These are phyloP conservation scores for Macropodus opercularis DNA, from an alignment of 2,797 vertebrate species.

Conservation along the genomic window DNA sequence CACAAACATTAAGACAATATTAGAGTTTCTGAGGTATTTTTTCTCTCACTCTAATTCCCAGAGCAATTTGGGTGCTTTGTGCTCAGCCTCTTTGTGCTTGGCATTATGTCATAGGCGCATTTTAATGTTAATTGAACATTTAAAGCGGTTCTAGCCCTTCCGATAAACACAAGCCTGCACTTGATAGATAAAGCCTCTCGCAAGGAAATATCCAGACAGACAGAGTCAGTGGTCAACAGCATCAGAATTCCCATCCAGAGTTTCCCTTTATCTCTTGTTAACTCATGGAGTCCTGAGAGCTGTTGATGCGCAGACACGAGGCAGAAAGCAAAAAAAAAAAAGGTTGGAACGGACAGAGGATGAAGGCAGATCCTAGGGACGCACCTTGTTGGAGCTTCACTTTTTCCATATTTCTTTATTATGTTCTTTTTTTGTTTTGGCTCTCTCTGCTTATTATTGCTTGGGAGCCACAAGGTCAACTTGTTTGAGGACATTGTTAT, in stretches of 20 bases:
- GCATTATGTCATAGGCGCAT: constrained; percentile 69
- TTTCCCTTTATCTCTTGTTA: constrained; percentile 47
- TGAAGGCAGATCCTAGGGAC: constrained; percentile 6
- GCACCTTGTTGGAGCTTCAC: constrained; percentile 24
- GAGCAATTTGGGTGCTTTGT: constrained; percentile 68
- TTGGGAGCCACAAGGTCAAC: constrained; percentile 57
- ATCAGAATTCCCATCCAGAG: constrained; percentile 54
- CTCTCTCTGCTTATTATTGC: constrained; percentile 49
- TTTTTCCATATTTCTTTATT: constrained; percentile 42
- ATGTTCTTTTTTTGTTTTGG: constrained; percentile 16
- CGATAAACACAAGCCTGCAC: constrained; percentile 69
- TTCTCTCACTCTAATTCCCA: constrained; percentile 53
- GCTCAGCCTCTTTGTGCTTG: constrained; percentile 60
- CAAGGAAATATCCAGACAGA: constrained; percentile 51
- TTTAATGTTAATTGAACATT: constrained; percentile 80
- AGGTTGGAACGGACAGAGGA: constrained; percentile 10
- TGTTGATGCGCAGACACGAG: constrained; percentile 21
- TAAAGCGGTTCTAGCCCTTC: constrained; percentile 59
- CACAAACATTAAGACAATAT: constrained; percentile 59
- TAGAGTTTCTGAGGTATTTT: constrained; percentile 32
- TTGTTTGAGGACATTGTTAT: constrained; percentile 52
- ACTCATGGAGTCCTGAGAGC: constrained; percentile 36
- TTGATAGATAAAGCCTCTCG: constrained; percentile 72
- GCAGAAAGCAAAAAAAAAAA: constrained; percentile 13
- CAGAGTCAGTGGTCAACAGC: constrained; percentile 60